These are phyloP conservation scores for Nezara viridula DNA, from an alignment of 2,888 invertebrate species.

Conservation along the genomic window DNA sequence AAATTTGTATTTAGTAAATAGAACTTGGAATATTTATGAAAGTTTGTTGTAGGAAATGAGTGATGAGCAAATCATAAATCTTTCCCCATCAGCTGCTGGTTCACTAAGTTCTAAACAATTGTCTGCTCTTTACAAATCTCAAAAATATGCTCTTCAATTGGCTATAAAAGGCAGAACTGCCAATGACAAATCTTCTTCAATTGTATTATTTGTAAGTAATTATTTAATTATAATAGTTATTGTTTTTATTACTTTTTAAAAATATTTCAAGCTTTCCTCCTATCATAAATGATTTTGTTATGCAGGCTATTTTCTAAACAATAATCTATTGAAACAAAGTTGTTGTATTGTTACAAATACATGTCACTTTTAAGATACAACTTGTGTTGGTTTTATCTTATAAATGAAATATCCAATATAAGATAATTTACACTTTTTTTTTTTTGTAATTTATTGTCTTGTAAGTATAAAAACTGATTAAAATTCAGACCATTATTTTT, in stretches of 20 bases:
- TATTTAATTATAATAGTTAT: not conserved
- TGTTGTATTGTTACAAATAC: constrained; percentile 63
- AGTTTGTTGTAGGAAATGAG: constrained; percentile 60
- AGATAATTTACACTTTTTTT: constrained; percentile 52
- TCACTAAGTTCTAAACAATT: constrained; percentile 48
- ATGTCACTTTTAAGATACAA: constrained; percentile 62
- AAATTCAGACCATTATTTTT: constrained; percentile 54
- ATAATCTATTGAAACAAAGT: constrained; percentile 60
- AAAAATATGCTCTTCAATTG: constrained; percentile 59
- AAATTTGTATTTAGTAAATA: not conserved
- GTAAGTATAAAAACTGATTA: constrained; percentile 61
- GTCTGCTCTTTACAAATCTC: constrained; percentile 45
- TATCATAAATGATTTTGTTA: not conserved
- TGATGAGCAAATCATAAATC: constrained; percentile 58
- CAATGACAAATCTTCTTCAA: not conserved
- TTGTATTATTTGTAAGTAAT: constrained; percentile 9
- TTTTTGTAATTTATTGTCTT: constrained; percentile 63
- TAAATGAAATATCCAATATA: constrained; percentile 54
- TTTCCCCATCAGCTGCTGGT: constrained; percentile 60
- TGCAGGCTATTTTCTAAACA: constrained; percentile 19
- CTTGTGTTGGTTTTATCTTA: constrained; percentile 61
- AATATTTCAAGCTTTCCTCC: not conserved
- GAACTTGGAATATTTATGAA: not conserved
- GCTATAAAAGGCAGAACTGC: constrained; percentile 56
- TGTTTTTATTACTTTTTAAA: not conserved